These are phyloP conservation scores for Dastarcus helophoroides DNA, from an alignment of 2,888 invertebrate genomes.

Conservation along the genomic window DNA sequence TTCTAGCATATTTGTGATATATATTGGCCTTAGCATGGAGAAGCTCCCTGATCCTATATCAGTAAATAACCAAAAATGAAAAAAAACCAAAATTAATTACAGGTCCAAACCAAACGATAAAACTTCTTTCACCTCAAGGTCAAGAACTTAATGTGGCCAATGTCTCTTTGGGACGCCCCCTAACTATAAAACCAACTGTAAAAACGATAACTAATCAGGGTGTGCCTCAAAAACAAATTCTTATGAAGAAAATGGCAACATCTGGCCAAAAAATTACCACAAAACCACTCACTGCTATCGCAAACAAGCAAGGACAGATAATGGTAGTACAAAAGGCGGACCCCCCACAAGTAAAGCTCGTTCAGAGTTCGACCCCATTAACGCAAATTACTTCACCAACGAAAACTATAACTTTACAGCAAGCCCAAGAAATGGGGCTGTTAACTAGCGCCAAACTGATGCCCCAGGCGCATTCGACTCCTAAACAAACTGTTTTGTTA, in stretches of 20 bases:
- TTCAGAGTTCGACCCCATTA: slow-evolving; percentile 18
- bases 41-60: too few species aligned
- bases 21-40: too few species aligned
- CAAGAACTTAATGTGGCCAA: slow-evolving; percentile 33
- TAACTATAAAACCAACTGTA: slow-evolving; percentile 28
- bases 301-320: slow-evolving; percentile 23
- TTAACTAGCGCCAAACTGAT: slow-evolving; percentile 41
- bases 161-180: slow-evolving; percentile 27
- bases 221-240: slow-evolving; percentile 29
- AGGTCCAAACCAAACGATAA: slow-evolving; percentile 32
- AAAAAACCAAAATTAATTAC: too few species aligned
- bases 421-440: slow-evolving; percentile 52
- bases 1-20: too few species aligned
- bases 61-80: too few species aligned
- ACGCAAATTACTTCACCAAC: slow-evolving; percentile 34
- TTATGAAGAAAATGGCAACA: slow-evolving; percentile 32
- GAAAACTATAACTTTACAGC: slow-evolving; percentile 53
- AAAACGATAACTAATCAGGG: slow-evolving; percentile 23
- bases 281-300: too few species aligned
- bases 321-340: slow-evolving; percentile 28
- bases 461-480: slow-evolving; percentile 29
- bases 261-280: slow-evolving; percentile 20
- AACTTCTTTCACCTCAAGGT: slow-evolving; percentile 32
- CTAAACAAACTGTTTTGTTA: slow-evolving; percentile 36
- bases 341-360: slow-evolving; percentile 22